Evolutionary conservation across 2,113 vertebrate species (phyloP).

Genomic region (Gulo gulo): DNA sequence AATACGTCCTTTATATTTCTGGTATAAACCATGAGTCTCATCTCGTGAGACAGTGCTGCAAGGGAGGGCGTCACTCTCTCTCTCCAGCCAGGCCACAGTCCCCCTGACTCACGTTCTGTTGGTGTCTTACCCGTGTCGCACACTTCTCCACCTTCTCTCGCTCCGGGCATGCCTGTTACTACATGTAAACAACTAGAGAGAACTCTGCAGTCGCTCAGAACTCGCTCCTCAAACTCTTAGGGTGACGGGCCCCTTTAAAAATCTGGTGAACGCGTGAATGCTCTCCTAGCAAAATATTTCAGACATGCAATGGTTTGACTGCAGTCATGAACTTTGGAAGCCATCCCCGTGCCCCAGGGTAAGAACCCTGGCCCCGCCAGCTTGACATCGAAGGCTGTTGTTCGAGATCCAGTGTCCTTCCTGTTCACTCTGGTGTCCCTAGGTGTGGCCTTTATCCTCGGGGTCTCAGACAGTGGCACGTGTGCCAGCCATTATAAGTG

Average conservation of each 20-base stretch:
- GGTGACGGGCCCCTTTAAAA: not conserved
- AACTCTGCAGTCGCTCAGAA: not conserved
- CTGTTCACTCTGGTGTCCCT: not conserved
- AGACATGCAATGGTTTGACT: not conserved
- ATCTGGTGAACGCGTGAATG: not conserved
- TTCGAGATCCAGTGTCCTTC: not conserved
- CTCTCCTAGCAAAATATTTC: not conserved
- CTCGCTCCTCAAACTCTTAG: not conserved
- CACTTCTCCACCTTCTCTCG: not conserved
- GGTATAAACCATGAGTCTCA: not conserved
- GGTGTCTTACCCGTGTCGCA: not conserved
- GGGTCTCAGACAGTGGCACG: not conserved
- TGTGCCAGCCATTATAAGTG: not conserved
- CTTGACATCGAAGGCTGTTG: not conserved
- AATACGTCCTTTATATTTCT: not conserved
- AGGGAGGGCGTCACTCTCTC: not conserved
- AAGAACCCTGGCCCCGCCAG: not conserved
- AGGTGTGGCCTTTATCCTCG: not conserved
- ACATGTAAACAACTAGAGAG: not conserved
- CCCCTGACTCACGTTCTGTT: not conserved
- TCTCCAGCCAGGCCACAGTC: not conserved
- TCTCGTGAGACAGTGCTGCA: not conserved
- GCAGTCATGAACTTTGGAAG: not conserved
- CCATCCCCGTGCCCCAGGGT: not conserved
- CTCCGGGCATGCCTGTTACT: not conserved